phyloP scores from a whole-genome alignment of 1,140 invertebrate genomes.

The Macrosteles quadrilineatus region DNA sequence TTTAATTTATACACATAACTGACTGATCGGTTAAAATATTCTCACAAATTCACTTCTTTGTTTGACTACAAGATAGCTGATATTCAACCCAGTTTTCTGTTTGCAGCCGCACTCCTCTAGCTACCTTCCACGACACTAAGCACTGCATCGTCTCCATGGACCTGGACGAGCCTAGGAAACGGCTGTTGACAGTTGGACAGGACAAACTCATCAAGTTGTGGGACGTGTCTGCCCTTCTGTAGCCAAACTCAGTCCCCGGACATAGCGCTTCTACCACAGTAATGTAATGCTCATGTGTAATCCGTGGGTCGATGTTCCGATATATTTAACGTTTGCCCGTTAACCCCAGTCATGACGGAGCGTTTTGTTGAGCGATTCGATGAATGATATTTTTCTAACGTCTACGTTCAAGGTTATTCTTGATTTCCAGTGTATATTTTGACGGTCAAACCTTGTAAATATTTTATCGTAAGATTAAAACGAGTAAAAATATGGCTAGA shows the following conservation, averaged over 20 bases:
- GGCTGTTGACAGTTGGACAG: constrained; percentile 89
- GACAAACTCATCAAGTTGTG: constrained; percentile 93
- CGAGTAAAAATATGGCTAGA: too few relatives aligned
- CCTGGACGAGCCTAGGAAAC: constrained; percentile 82
- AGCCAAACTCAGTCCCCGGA: constrained; percentile 31
- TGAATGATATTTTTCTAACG: neutral
- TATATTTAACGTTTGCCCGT: too few relatives aligned
- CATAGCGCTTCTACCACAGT: too few relatives aligned
- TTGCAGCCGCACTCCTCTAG: constrained; percentile 69
- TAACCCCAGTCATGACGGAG: neutral
- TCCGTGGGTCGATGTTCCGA: neutral
- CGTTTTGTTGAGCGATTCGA: neutral
- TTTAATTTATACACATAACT: too few relatives aligned
- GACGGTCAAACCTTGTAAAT: constrained; percentile 7
- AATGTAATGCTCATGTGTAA: neutral
- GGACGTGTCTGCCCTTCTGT: constrained; percentile 66
- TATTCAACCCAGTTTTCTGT: too few relatives aligned
- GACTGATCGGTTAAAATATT: too few relatives aligned
- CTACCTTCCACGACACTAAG: constrained; percentile 93
- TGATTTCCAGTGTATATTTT: neutral
- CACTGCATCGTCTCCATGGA: constrained; percentile 88
- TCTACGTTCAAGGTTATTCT: neutral
- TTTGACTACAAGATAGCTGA: too few relatives aligned
- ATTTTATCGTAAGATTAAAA: constrained; percentile 2
- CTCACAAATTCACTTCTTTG: too few relatives aligned